A percentile compares a stretch with the other conserved stretches of the same genome.
Evolutionary conservation across 2,888 invertebrate genomes (phyloP).

Genomic region (Plagodis dolabraria): DNA sequence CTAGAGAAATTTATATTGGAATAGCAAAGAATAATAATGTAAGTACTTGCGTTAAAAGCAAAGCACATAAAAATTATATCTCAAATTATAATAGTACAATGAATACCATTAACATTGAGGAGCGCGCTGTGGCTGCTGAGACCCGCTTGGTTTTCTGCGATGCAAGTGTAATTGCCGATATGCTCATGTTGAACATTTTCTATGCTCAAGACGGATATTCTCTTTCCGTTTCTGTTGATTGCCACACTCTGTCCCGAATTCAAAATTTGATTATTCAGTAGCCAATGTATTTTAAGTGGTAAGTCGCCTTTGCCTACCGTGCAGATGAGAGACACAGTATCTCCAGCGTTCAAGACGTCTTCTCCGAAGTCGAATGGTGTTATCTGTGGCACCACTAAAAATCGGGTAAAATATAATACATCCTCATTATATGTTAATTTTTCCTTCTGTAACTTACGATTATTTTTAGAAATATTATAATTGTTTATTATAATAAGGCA

Average conservation of each 20-base stretch:
- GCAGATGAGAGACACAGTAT: constrained; percentile 88
- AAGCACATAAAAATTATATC: constrained; percentile 39
- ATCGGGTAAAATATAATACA: constrained; percentile 27
- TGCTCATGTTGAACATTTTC: constrained; percentile 85
- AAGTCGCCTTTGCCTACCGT: constrained; percentile 90
- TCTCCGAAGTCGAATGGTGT: constrained; percentile 91
- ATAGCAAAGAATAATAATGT: constrained; percentile 8
- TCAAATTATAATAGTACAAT: constrained; percentile 28
- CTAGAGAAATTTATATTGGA: not conserved
- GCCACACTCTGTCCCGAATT: constrained; percentile 84
- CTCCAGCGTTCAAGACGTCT: constrained; percentile 89
- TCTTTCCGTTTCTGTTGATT: constrained; percentile 86
- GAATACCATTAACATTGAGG: constrained; percentile 88
- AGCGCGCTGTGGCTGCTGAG: constrained; percentile 86
- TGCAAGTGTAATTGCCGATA: constrained; percentile 87
- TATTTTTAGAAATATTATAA: not conserved
- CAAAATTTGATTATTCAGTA: constrained; percentile 84
- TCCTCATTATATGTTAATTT: not conserved
- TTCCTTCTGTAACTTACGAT: too few relatives aligned
- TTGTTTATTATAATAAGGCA: not conserved
- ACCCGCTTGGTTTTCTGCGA: constrained; percentile 88
- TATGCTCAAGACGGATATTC: constrained; percentile 88
- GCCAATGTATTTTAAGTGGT: constrained; percentile 89
- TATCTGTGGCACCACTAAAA: constrained; percentile 91
- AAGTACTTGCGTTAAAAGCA: constrained; percentile 58